Base-by-base conservation (phyloP, 1,140 invertebrate species). In the Sinella curviseta region DNA sequence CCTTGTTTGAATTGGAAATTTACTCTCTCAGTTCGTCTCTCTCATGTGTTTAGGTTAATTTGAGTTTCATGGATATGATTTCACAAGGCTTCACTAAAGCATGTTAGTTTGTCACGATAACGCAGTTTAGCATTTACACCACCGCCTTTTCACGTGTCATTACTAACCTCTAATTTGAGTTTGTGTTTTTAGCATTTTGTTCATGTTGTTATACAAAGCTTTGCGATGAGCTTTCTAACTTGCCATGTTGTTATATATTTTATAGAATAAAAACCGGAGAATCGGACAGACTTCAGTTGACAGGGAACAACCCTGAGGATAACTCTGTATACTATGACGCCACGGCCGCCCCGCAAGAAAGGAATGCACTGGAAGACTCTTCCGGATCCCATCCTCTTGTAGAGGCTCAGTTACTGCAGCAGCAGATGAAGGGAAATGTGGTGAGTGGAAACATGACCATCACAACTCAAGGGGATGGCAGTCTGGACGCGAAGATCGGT, bases 301-400 rank as follows among this genome's bases (percentile, higher is more conserved):
- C 77, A 2, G 67, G 67, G 57, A 55, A 82, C 57, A 83, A 83
- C 67, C 83, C 79, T 26, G 83, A 84, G 73, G 83, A 84, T 57
- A 77, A 77, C 34, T 81, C 81, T 24, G 74, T 84, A 33, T 84
- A 84, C 57, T 81, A 81, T 73, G 83, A 84, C 48, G 83, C 83
- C n/a, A 82, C 81, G 1, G 80, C 77, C 26, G 81, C 77, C 4
- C 82, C 80, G 2, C 77, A 78, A 28, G 77, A 65, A 31, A 79
- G 73, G 24, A 81, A 77, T 39, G 75, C 55, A 33, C 76, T 81
- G 74, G 82, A 83, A 60, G 82, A 83, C 67, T 83, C 83, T 20
- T 83, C 83, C n/a, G 76, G 77, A 67, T 83, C 83, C 79, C 81
- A 80, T 79, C 81, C 81, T 1, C 33, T 82, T 20, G 26, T 77